Evolutionary conservation across 2,888 invertebrate species (phyloP), one percentile per base, ranked within the genome.

Genomic region (Pelosia muscerda): DNA sequence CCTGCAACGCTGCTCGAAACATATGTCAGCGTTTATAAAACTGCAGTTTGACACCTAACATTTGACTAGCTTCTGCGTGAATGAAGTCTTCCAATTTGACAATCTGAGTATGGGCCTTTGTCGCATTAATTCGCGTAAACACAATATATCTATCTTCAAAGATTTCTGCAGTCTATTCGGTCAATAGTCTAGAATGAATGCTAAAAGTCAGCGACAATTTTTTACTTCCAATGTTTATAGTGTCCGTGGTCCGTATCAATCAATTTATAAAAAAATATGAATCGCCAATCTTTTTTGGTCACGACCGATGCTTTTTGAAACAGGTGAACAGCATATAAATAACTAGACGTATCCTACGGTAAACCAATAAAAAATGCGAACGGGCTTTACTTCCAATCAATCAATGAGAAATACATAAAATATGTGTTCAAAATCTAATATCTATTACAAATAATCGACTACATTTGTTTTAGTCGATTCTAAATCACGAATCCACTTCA

Each of bases 311-410:
- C 72, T 56, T 71, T 68, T 57, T 11, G 2, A n/a, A 55, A 65
- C 68, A 74, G 68, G 73, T 80, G 69, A 79, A 80, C 69, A 71
- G 38, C 65, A 72, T 69, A 69, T 71, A 72, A 78, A 73, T 72
- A 67, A 67, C 19, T 64, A 23, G 68, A 19, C 6, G 1, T 42
- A 60, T 65, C 65, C 66, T 70, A 77, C 67, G 63, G 66, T 71
- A 63, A 55, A 64, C 69, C 25, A 65, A 68, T 59, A 66, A 75
- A 69, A 74, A n/a, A n/a, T 9, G 2, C 49, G 9, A 49, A 49
- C 49, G 49, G n/a, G n/a, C n/a, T 49, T n/a, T n/a, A n/a, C n/a
- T n/a, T 49, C 49, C 38, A 59, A 59, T 59, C 34, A 59, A 59
- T 59, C 25, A 59, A 55, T 55, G 4, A 19, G 6, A 25, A 55